A percentile compares a stretch with the other conserved stretches of the same genome.
Evolutionary conservation across 2,797 vertebrate species (phyloP).

Genomic region (Sebastes matsubarae): DNA sequence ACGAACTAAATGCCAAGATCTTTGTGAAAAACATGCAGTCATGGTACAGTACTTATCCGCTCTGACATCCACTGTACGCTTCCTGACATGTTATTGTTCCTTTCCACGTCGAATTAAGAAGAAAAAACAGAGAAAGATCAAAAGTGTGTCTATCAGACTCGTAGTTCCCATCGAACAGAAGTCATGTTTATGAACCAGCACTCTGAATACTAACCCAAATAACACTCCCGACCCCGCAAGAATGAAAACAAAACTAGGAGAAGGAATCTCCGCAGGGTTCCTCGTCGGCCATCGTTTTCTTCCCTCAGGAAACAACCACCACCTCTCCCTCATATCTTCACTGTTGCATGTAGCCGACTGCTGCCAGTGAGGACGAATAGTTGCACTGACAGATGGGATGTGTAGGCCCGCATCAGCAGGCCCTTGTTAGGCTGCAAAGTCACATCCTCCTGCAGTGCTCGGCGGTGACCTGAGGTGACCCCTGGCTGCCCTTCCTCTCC

Average conservation of each 20-base stretch:
- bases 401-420: constrained; percentile 77
- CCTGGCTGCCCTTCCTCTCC: constrained; percentile 43
- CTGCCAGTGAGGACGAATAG: constrained; percentile 22
- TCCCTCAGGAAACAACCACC: constrained; percentile 22
- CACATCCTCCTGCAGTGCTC: constrained; percentile 76
- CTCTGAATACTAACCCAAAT: constrained; percentile 74
- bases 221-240: constrained; percentile 73
- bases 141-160: constrained; percentile 44
- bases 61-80: constrained; percentile 8
- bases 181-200: constrained; percentile 56
- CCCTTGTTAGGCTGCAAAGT: constrained; percentile 52
- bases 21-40: constrained; percentile 19
- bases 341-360: constrained; percentile 1
- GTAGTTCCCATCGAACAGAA: constrained; percentile 63
- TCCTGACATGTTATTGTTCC: constrained; percentile 60
- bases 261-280: constrained; percentile 4
- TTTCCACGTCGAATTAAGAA: constrained; percentile 46
- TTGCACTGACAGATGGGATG: constrained; percentile 75
- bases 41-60: constrained; percentile 17
- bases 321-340: constrained; percentile 41
- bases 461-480: constrained; percentile 75
- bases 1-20: constrained; percentile 47
- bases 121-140: constrained; percentile 14
- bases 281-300: neutral
- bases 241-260: constrained; percentile 76